Evolutionary conservation across 2,797 vertebrate genomes (phyloP), one percentile per base, ranked within the genome.

Genomic region (Crocidura indochinensis): DNA sequence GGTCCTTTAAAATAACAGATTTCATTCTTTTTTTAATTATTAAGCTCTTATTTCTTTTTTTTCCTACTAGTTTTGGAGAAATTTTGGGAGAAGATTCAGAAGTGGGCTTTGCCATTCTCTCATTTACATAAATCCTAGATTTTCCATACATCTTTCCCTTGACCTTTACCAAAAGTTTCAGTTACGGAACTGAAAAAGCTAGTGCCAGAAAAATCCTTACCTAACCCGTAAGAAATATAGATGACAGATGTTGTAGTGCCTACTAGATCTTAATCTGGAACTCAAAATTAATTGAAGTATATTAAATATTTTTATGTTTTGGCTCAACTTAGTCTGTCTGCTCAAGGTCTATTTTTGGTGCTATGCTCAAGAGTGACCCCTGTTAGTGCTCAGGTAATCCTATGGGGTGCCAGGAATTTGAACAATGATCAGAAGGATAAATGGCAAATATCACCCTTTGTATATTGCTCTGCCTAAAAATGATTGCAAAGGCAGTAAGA

Each of bases 201-300:
- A 47, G 65, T 51, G 22, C 10, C 68, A 24, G 38, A 1, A 84
- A 67, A 69, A 68, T 84, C 46, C 68, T 79, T 26, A 11, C 6
- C 56, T 82, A 27, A 68, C 19, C 60, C 12, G 11, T 4, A 65
- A 56, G 9, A 4, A 26, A 44, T 17, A 8, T 11, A 89, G 47
- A 62, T 29, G 6, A 4, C 22, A 79, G 46, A 44, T 22, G 8
- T 9, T 10, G 8, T 27, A 65, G 27, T 27, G 9, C 4, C 24
- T n/a, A 81, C 90, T 80, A 91, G 69, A 80, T 53, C 22, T 62
- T 81, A 51, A 12, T 38, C 74, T 90, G 92, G 12, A 74, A 19
- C 71, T 86, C 85, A 22, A 83, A 74, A 92, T 76, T 60, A 60
- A 60, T 60, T 60, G 20, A 19, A 60, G 19, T 6, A 60, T 60